Conservation (phyloP, 2,113 vertebrate genomes). For the Dipodomys stephensi region DNA sequence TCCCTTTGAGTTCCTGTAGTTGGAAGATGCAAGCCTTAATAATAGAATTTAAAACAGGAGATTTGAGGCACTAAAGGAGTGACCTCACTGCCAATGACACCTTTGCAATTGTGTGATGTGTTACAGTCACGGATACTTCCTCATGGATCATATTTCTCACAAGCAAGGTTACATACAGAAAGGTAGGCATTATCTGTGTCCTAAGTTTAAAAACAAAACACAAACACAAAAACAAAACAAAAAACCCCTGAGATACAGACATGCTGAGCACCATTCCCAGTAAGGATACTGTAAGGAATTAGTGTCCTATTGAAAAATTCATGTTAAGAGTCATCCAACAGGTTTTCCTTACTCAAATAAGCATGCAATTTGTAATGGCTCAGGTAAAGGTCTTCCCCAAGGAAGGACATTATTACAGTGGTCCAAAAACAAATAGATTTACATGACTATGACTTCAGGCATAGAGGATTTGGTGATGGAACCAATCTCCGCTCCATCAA, state of each 20-base stretch:
- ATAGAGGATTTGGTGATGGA: background rate
- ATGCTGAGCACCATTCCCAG: background rate
- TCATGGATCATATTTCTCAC: background rate
- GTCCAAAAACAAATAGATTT: background rate
- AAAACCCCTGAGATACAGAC: background rate
- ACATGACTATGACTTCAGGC: background rate
- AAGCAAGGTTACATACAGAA: constrained; percentile 1
- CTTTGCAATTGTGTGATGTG: background rate
- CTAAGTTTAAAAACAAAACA: background rate
- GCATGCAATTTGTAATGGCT: background rate
- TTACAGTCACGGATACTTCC: constrained; percentile 9
- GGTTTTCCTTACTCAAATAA: background rate
- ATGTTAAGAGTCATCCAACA: background rate
- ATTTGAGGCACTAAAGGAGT: background rate
- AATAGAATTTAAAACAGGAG: constrained; percentile 37
- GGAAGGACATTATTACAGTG: background rate
- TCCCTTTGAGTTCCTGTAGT: constrained; percentile 55
- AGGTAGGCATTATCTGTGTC: background rate
- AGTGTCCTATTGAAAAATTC: background rate
- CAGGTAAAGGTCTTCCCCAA: background rate
- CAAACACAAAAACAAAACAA: no score
- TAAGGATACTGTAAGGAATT: background rate
- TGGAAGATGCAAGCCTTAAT: background rate
- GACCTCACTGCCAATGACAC: background rate
- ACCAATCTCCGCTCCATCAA: background rate